Conservation (phyloP, 2,797 vertebrate species). For the Anas georgica region DNA sequence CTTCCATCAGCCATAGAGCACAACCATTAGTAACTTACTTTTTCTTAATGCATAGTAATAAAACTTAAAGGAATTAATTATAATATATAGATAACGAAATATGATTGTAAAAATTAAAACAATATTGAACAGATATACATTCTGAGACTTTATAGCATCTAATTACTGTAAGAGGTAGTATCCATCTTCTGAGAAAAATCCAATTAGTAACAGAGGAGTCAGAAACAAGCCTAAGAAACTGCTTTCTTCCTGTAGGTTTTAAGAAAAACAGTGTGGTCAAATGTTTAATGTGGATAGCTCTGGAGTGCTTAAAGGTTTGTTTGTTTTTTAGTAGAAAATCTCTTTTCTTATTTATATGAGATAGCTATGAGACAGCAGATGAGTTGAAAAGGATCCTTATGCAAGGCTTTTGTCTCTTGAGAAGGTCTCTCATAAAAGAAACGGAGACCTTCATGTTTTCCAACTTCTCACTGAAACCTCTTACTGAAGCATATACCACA, state of each 20-base stretch:
- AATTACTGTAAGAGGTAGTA: slow-evolving; percentile 13
- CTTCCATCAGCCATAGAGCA: neutral
- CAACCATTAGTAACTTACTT: neutral
- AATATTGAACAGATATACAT: neutral
- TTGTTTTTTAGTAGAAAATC: neutral
- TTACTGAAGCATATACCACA: neutral
- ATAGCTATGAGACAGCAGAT: slow-evolving; percentile 6
- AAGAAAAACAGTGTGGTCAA: slow-evolving; percentile 38
- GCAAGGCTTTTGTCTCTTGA: slow-evolving; percentile 1
- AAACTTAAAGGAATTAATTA: slow-evolving; percentile 14
- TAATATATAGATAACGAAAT: neutral
- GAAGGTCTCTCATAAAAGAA: neutral
- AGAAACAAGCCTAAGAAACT: slow-evolving; percentile 13
- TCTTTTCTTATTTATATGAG: slow-evolving; percentile 29
- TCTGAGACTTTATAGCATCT: neutral
- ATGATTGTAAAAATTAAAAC: neutral
- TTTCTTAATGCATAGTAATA: neutral
- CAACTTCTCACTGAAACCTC: neutral
- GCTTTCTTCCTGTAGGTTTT: slow-evolving; percentile 9
- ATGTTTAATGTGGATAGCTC: slow-evolving; percentile 8
- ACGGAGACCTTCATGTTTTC: neutral
- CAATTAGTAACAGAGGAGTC: slow-evolving; percentile 49
- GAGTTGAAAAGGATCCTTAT: neutral
- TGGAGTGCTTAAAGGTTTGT: neutral
- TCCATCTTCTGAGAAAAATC: slow-evolving; percentile 9